Evolutionary conservation across 2,797 vertebrate species (phyloP), one percentile per base, ranked within the genome.

Genomic region (Pangasius sanitwongsei): DNA sequence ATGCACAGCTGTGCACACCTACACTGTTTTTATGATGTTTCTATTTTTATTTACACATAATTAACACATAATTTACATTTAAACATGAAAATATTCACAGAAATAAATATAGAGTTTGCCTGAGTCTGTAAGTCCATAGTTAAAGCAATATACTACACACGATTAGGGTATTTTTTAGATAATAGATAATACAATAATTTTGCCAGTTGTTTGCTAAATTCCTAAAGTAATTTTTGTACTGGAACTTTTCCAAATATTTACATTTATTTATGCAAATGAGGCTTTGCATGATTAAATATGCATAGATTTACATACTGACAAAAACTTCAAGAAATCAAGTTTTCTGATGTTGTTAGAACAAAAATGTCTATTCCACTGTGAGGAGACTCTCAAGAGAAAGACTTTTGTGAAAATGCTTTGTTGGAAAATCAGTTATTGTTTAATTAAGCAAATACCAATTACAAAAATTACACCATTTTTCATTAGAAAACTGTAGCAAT

Each of bases 71-170:
- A 78, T 16, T 20, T 55, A 20, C 31, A 57, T 57, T 81, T 57
- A 70, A 72, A 37, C 31, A 85, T 70, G 13, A 53, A 77, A 78
- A n/a, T 25, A 15, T 25, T 34, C 15, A 77, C n/a, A 74, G 70
- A 44, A 44, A 74, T 53, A 78, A 78, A 78, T 78, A 78, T 31
- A 23, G 53, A 81, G 77, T 53, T 57, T 78, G 75, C 13, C 77
- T 53, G n/a, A 0, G n/a, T 34, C 50, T 31, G 15, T 55, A 9
- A 34, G 25, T 57, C n/a, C 1, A 20, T 28, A 31, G 1, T 15
- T 75, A 15, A 75, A 4, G 5, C 12, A n/a, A 50, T 77, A 6
- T 23, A 25, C 67, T 34, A 12, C 3, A 44, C 7, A 74, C 25
- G 70, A 74, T 23, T 18, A 41, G 7, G 15, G 16, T 67, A n/a